phyloP scores from a whole-genome alignment of 2,888 invertebrate genomes.

The Busseola fusca region DNA sequence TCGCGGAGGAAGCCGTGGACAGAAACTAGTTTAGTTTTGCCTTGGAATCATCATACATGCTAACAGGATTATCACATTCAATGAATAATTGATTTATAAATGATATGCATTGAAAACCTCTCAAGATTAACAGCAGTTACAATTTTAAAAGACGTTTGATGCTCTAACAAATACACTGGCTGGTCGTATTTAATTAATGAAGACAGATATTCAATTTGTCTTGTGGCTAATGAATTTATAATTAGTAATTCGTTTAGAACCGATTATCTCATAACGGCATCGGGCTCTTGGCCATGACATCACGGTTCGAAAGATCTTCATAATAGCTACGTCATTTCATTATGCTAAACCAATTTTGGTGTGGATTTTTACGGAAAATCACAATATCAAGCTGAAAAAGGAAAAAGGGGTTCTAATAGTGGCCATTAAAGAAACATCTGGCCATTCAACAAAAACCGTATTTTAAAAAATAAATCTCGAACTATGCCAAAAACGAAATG shows the following conservation, averaged over 20 bases:
- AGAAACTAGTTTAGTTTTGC: neutral
- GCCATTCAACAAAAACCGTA: constrained; percentile 13
- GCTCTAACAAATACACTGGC: constrained; percentile 4
- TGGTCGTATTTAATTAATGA: constrained; percentile 35
- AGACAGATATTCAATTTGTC: constrained; percentile 40
- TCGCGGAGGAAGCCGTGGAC: no score
- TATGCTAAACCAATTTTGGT: neutral
- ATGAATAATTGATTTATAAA: constrained; percentile 2
- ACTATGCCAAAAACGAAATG: constrained; percentile 29
- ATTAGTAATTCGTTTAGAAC: constrained; percentile 44
- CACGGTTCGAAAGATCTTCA: constrained; percentile 29
- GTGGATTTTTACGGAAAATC: constrained; percentile 10
- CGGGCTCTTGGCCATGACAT: constrained; percentile 20
- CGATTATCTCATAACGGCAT: constrained; percentile 40
- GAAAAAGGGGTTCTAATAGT: constrained; percentile 9
- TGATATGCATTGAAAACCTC: constrained; percentile 6
- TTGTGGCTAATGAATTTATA: constrained; percentile 42
- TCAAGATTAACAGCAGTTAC: neutral
- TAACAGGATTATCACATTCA: constrained; percentile 15
- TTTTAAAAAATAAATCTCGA: constrained; percentile 32
- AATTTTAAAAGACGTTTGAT: constrained; percentile 16
- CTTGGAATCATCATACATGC: constrained; percentile 7
- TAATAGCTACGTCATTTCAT: constrained; percentile 27
- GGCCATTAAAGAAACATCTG: constrained; percentile 25
- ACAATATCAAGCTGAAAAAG: constrained; percentile 6